Base-by-base conservation (phyloP, 2,797 vertebrate species). In the Peromyscus attwateri region DNA sequence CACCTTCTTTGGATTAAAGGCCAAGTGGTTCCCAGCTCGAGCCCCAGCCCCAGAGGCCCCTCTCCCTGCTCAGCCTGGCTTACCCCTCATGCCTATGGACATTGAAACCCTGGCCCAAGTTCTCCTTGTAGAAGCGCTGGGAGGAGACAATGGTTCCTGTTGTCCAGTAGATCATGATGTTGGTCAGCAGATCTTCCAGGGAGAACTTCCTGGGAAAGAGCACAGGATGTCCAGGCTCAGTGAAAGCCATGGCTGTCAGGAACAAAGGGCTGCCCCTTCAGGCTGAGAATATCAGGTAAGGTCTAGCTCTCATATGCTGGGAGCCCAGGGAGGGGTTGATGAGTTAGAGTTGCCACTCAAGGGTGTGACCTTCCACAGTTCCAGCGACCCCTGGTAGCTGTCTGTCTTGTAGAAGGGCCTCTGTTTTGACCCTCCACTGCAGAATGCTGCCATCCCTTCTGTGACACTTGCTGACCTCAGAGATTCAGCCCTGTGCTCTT, bases 101-200 rank as follows among this genome's bases (percentile, higher is more conserved):
- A 57, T 97, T 97, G 34, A 98, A 6, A 21, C 97, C 91, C 27
- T 94, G 96, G 5, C 97, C 92, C 3, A 98, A 0, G 87, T 98
- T 98, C 95, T 99, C 98, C 96, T 99, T 99, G 98, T 99, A 99
- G 96, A 98, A 98, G 91, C 98, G 97, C 98, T 98, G 98, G 4
- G 98, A 99, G 52, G 99, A 95, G 43, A 98, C 82, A 0, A 99
- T 98, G 83, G 95, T 97, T 77, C 97, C 98, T 0, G 98, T 98
- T 5, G 98, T 97, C 98, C 99, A 99, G 98, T 99, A 99, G 95
- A 99, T 98, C 98, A 99, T 99, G 96, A 99, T 31, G n/a, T 98
- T 98, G 95, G 98, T 99, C 95, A 99, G 98, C 96, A 99, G 98
- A 1, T 99, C 98, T 2, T 99, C 98, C 97, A 99, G 97, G 91